Evolutionary conservation across 1,140 invertebrate species (phyloP).

Genomic region (Parapsyche elsis): DNA sequence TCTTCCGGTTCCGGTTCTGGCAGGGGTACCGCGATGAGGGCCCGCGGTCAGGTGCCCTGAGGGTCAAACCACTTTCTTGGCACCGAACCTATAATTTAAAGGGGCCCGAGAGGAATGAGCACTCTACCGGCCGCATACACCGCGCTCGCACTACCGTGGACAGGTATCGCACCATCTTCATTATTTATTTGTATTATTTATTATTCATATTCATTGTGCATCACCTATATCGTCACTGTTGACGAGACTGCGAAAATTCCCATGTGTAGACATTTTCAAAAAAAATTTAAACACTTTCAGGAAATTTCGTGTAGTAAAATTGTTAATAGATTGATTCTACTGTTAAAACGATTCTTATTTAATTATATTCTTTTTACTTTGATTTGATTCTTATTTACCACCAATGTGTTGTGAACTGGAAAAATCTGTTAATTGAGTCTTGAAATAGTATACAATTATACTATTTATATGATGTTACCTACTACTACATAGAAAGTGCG

Average conservation of each 20-base stretch:
- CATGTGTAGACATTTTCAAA: too few relatives aligned
- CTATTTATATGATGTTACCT: too few relatives aligned
- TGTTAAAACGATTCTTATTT: too few relatives aligned
- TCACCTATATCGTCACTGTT: too few relatives aligned
- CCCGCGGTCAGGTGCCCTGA: constrained; percentile 28
- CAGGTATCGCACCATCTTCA: not conserved
- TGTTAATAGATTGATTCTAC: too few relatives aligned
- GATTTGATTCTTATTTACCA: too few relatives aligned
- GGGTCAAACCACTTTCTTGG: constrained; percentile 55
- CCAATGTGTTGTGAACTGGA: not conserved
- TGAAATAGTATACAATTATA: too few relatives aligned
- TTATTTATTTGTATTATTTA: constrained; percentile 5
- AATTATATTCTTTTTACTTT: too few relatives aligned
- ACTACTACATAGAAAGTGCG: too few relatives aligned
- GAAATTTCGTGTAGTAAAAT: too few relatives aligned
- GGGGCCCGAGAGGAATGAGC: not conserved
- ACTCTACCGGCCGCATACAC: not conserved
- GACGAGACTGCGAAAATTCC: too few relatives aligned
- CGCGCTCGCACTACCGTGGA: not conserved
- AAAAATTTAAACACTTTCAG: too few relatives aligned
- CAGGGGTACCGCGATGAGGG: not conserved
- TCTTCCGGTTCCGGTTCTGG: constrained; percentile 17
- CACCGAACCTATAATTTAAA: constrained; percentile 54
- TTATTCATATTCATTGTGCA: not conserved
- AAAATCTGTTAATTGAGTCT: not conserved